Conservation (phyloP, 2,113 vertebrate species). For the Ovis canadensis region DNA sequence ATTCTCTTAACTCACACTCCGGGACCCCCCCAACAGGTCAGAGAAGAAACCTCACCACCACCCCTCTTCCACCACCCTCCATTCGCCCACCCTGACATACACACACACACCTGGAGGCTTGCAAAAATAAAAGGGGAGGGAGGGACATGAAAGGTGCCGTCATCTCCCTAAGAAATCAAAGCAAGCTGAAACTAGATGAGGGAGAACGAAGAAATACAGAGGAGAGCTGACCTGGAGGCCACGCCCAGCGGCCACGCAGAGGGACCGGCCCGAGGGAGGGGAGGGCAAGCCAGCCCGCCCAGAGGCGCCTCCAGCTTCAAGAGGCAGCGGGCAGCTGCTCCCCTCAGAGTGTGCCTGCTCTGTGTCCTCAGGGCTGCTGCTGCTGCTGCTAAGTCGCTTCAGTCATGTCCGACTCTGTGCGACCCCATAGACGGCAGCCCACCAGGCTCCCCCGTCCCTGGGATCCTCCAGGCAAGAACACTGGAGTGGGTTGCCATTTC, state of each 20-base stretch:
- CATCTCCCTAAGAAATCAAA: neutral
- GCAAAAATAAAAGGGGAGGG: neutral
- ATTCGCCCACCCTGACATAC: neutral
- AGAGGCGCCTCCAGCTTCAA: neutral
- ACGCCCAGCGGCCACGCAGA: neutral
- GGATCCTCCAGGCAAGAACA: too few relatives aligned
- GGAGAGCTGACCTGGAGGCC: neutral
- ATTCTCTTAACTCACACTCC: neutral
- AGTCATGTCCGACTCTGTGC: too few relatives aligned
- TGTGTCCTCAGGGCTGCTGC: neutral
- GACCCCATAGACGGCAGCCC: too few relatives aligned
- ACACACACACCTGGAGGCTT: neutral
- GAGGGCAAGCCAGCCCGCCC: neutral
- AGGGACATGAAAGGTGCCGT: neutral
- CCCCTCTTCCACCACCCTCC: neutral
- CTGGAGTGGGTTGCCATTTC: too few relatives aligned
- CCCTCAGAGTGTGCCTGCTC: neutral
- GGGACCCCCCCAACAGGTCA: neutral
- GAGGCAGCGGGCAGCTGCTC: neutral
- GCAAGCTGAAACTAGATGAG: accelerated
- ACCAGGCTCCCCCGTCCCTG: too few relatives aligned
- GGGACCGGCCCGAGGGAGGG: neutral
- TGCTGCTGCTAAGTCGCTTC: too few relatives aligned
- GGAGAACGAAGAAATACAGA: neutral
- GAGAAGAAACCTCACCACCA: neutral